These are phyloP conservation scores for Sinocyclocheilus anophthalmus DNA, from an alignment of 2,113 vertebrate genomes.

Conservation along the genomic window DNA sequence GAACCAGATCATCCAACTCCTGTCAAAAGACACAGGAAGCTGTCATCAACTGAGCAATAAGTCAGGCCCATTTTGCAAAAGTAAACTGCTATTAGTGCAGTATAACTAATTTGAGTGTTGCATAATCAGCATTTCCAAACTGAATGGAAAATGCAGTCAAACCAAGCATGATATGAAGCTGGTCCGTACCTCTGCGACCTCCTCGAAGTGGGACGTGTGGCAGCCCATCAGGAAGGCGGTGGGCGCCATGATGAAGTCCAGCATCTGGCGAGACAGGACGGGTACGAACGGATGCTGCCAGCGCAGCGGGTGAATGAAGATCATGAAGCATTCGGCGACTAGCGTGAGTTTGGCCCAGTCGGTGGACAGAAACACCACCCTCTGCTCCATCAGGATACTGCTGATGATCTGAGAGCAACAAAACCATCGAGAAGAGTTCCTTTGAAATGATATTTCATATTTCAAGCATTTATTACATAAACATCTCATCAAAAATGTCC, in stretches of 20 bases:
- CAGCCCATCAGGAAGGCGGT: constrained; percentile 97
- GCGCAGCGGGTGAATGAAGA: constrained; percentile 87
- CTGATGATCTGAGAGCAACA: constrained; percentile 80
- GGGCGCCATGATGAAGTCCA: constrained; percentile 98
- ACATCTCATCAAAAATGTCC: not conserved
- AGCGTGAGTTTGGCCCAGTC: constrained; percentile 91
- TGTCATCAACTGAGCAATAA: constrained; percentile 11
- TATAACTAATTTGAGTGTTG: too few relatives aligned
- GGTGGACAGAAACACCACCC: constrained; percentile 88
- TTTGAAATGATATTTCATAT: too few relatives aligned
- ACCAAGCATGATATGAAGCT: not conserved
- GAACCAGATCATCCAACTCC: constrained; percentile 90
- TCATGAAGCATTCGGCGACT: constrained; percentile 84
- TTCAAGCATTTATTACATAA: not conserved
- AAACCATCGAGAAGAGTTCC: not conserved
- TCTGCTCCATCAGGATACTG: constrained; percentile 88
- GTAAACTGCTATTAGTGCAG: too few relatives aligned
- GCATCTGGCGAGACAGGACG: constrained; percentile 86
- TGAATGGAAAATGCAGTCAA: not conserved
- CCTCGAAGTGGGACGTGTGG: constrained; percentile 85
- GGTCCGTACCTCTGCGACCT: constrained; percentile 82
- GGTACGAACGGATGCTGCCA: constrained; percentile 97
- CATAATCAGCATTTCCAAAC: too few relatives aligned
- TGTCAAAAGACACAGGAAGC: constrained; percentile 57
- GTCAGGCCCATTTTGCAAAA: not conserved